Conservation (phyloP, 2,113 vertebrate species). For the Saimiri boliviensis region DNA sequence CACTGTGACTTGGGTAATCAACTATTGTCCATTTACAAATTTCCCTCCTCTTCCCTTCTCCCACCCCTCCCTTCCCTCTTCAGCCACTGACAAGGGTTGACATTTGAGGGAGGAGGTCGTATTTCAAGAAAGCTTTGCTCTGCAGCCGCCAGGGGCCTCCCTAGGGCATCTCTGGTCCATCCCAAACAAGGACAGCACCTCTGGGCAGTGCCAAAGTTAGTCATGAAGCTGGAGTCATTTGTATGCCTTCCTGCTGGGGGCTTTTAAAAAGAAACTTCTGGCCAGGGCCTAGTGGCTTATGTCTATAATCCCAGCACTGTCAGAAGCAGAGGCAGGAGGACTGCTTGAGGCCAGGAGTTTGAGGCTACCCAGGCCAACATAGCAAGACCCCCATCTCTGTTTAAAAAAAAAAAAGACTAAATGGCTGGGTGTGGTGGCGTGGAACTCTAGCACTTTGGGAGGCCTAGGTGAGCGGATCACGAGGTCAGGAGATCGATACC, state of each 20-base stretch:
- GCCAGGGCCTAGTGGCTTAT: no score
- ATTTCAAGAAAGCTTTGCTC: background rate
- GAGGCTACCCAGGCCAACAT: no score
- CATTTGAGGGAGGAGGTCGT: background rate
- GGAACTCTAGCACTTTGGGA: no score
- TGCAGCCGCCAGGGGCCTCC: background rate
- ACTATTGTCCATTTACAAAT: background rate
- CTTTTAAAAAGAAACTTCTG: background rate
- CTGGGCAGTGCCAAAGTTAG: background rate
- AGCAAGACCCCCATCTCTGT: no score
- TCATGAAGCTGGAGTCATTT: background rate
- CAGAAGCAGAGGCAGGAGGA: no score
- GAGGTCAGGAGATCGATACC: no score
- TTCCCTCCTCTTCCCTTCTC: background rate
- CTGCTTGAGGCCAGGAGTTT: no score
- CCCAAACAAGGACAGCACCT: background rate
- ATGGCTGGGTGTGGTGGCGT: no score
- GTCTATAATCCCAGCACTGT: no score
- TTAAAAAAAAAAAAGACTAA: no score
- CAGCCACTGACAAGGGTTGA: background rate
- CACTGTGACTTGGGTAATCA: background rate
- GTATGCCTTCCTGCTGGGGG: background rate
- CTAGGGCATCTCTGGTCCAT: background rate
- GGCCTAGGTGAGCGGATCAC: no score
- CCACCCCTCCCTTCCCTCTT: background rate